Base-by-base conservation (phyloP, 2,888 invertebrate species). In the Apomyelois bistriatella region DNA sequence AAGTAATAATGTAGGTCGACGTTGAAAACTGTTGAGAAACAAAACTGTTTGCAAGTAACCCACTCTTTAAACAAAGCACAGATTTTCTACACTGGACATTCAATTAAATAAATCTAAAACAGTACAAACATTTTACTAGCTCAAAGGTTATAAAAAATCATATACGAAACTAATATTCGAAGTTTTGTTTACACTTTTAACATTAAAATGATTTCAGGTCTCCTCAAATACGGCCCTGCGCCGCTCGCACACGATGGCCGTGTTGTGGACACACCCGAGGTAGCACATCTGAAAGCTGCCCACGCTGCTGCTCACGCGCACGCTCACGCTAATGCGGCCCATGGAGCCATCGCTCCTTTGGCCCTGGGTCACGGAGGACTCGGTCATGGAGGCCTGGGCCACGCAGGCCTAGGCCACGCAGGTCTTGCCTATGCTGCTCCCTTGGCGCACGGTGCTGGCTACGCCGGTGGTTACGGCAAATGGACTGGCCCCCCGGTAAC, bases 221-320 rank as follows among this genome's bases (percentile, higher is more conserved):
- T 90, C 42, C 58, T 72, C 67, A 90, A 90, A 75, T 90, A 90
- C 81, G 90, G 90, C 40, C 90, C 90, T 70, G 90, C 90, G 58
- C 90, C 90, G 12, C 81, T 90, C 30, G 90, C 90, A 22, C 90
- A 90, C 58, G 90, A 90, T 68, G 90, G 90, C 37, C 89, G 88
- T 60, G 90, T 90, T 53, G 62, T 90, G 1, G 91, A 90, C 79
- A 91, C 91, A 22, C 89, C 91, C 57, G 92, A 91, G 80, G 91
- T 91, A 0, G 91, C 92, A 15, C 91, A 91, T 66, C 91, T 92
- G 56, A 92, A 91, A 76, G 87, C 91, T 32, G 91, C 91, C 37
- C 92, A 91, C 74, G 72, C 86, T 63, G 84, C 88, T 52, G 91
- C 91, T 30, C 90, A 86, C 76, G 77, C 81, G 12, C 42, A 53